These are phyloP conservation scores for Micromussa lordhowensis DNA, from an alignment of 92 coral and sea anemone species.

Conservation along the genomic window DNA sequence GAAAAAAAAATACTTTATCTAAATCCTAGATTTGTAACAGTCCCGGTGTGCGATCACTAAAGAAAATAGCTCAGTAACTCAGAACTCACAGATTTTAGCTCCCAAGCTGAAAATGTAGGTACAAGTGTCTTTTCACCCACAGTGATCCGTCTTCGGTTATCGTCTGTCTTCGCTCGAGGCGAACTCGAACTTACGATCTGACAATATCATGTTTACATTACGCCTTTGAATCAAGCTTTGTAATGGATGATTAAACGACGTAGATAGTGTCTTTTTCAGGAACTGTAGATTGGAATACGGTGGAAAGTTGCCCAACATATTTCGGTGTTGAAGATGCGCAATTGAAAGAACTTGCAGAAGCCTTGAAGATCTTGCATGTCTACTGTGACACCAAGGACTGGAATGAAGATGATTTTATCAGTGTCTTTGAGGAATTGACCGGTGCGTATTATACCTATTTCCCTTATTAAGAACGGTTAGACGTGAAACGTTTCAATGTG, in stretches of 20 bases:
- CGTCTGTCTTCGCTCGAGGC: no score
- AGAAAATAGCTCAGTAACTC: no score
- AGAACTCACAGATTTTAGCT: no score
- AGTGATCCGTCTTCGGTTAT: no score
- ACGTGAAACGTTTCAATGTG: not conserved
- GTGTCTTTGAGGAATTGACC: constrained; percentile 93
- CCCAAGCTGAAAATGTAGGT: no score
- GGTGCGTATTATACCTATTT: constrained; percentile 49
- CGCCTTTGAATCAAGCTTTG: not conserved
- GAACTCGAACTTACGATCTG: no score
- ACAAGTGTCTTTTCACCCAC: no score
- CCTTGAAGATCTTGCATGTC: constrained; percentile 76
- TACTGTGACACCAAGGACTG: constrained; percentile 73
- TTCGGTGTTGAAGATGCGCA: constrained; percentile 89
- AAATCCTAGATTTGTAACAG: no score
- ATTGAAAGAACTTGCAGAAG: constrained; percentile 85
- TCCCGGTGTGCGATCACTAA: no score
- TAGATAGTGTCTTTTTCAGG: constrained; percentile 52
- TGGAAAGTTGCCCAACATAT: constrained; percentile 95
- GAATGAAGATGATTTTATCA: constrained; percentile 89
- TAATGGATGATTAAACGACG: not conserved
- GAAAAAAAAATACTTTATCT: no score
- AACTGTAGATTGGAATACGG: constrained; percentile 80
- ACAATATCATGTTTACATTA: not conserved
- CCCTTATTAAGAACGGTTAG: not conserved